Evolutionary conservation across 2,113 vertebrate genomes (phyloP).

Genomic region (Promerops cafer): DNA sequence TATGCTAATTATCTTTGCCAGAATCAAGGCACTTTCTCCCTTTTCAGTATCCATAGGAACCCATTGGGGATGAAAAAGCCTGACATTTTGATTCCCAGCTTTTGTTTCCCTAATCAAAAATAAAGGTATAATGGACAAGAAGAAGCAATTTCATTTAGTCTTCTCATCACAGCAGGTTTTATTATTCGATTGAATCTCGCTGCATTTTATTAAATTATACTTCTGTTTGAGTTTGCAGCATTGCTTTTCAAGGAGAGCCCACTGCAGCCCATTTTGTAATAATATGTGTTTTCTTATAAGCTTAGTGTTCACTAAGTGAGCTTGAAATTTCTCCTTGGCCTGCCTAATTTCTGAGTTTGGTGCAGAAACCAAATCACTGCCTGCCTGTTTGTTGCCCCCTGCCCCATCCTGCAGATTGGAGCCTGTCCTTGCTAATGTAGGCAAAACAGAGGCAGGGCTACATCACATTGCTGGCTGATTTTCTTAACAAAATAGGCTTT

Average conservation of each 20-base stretch:
- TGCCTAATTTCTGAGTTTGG: neutral
- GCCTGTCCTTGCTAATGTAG: neutral
- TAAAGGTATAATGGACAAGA: neutral
- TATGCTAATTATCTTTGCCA: slow-evolving; percentile 20
- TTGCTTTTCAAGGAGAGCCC: neutral
- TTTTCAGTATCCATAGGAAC: slow-evolving; percentile 36
- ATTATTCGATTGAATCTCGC: neutral
- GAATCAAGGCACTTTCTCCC: neutral
- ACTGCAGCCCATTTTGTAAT: neutral
- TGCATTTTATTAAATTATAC: slow-evolving; percentile 44
- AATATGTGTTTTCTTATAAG: neutral
- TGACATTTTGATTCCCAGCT: slow-evolving; percentile 20
- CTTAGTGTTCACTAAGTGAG: neutral
- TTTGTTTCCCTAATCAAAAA: slow-evolving; percentile 51
- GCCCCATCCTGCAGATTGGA: neutral
- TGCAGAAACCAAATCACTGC: neutral
- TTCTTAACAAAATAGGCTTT: slow-evolving; percentile 44
- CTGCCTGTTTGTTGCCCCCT: neutral
- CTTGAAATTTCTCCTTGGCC: neutral
- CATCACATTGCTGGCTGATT: neutral
- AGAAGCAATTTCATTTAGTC: slow-evolving; percentile 7
- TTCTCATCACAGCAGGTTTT: slow-evolving; percentile 1
- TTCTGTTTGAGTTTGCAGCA: slow-evolving; percentile 10
- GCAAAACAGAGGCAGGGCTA: neutral
- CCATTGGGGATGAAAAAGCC: neutral